Base-by-base conservation (phyloP, 1,140 invertebrate species). In the Cyclina sinensis region DNA sequence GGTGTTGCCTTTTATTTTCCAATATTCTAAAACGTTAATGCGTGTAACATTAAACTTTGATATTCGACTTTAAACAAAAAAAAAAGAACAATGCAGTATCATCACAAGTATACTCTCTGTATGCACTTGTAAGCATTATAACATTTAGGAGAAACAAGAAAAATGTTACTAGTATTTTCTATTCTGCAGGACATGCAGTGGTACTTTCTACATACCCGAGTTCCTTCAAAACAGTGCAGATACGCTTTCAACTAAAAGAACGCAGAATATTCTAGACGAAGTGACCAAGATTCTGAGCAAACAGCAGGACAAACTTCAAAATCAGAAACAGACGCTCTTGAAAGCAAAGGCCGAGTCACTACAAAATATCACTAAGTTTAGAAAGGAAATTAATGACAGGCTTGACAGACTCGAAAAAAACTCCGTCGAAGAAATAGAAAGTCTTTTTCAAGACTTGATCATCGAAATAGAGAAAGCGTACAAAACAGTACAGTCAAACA, bases 161-260 rank as follows among this genome's bases (percentile, higher is more conserved):
- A n/a, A n/a, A n/a, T n/a, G n/a, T n/a, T n/a, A n/a, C n/a, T n/a
- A n/a, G n/a, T n/a, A n/a, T n/a, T n/a, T n/a, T 3, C 30, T 30
- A 9, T 18, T 70, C 37, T 70, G 9, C 30, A 70, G 65, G 16
- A 37, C 32, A 18, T 70, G 65, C 35, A 35, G 37, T 30, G 32
- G n/a, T 21, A 70, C 37, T 18, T 70, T 70, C 65, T 70, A 70
- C 65, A 37, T 70, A 70, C 65, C 65, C 14, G 65, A 70, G 37
- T 70, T 70, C n/a, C 11, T 70, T 14, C 65, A 70, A 16, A 39
- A 37, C 32, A 70, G 37, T 9, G 5, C 16, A 5, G 1, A 16
- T 37, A 16, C 21, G 9, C 1, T 5, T 18, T 11, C 65, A 5
- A 1, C 65, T 4, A 39, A 27, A 70, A 14, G 37, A 37, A 37